These are phyloP conservation scores for Sebastes taczanowskii DNA, from an alignment of 2,797 vertebrate genomes.

Conservation along the genomic window DNA sequence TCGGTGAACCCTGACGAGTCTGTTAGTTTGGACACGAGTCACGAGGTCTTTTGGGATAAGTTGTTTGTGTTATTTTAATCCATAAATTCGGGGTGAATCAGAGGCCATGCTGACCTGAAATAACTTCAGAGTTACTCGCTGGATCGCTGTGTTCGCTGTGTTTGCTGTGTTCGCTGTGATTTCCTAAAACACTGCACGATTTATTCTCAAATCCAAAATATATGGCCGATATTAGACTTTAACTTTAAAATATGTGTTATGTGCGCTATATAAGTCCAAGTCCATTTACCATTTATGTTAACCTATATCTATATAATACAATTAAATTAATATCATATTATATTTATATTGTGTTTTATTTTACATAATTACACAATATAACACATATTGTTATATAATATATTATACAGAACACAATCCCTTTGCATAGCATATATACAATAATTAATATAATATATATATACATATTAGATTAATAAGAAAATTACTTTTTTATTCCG, in stretches of 20 bases:
- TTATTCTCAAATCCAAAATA: background rate
- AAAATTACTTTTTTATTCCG: background rate
- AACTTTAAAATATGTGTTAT: background rate
- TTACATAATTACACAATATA: background rate
- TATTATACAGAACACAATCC: background rate
- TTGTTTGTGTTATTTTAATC: slow-evolving; percentile 58
- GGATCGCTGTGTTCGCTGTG: too few species aligned
- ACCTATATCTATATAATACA: background rate
- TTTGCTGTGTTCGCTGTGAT: background rate
- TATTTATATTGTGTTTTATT: background rate
- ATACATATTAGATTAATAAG: background rate
- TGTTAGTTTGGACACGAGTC: slow-evolving; percentile 25
- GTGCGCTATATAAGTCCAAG: too few species aligned
- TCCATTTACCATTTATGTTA: background rate
- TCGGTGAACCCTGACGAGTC: slow-evolving; percentile 57
- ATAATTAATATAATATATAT: background rate
- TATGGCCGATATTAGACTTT: background rate
- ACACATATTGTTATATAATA: background rate
- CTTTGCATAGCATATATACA: background rate
- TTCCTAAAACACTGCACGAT: background rate
- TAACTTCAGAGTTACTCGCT: background rate
- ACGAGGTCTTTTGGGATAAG: slow-evolving; percentile 32
- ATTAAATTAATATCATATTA: background rate
- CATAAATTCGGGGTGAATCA: slow-evolving; percentile 30
- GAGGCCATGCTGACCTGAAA: slow-evolving; percentile 33